phyloP scores from a whole-genome alignment of 2,888 invertebrate species.

The Branchellion lobata region DNA sequence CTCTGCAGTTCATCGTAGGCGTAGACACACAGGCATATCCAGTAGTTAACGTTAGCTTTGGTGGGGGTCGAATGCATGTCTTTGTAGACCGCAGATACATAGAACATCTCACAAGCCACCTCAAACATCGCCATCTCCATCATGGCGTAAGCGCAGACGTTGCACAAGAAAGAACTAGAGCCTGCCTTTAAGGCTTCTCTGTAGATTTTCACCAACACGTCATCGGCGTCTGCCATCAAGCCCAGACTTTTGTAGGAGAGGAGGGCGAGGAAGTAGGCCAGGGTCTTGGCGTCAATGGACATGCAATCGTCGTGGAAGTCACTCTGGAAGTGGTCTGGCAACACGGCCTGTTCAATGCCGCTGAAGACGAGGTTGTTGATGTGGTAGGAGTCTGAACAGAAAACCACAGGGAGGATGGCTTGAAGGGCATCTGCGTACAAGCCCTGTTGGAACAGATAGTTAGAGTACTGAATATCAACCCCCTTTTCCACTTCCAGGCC shows the following conservation, averaged over 20 bases:
- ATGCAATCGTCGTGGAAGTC: constrained; percentile 60
- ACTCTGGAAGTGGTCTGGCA: constrained; percentile 59
- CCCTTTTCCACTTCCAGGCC: constrained; percentile 55
- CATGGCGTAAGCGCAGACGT: constrained; percentile 59
- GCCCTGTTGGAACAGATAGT: constrained; percentile 59
- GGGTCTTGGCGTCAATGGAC: constrained; percentile 56
- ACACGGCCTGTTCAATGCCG: constrained; percentile 59
- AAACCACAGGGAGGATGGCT: constrained; percentile 55
- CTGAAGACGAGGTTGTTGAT: constrained; percentile 49
- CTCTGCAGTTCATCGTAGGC: constrained; percentile 43
- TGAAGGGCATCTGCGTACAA: constrained; percentile 57
- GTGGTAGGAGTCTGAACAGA: neutral
- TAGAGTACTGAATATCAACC: constrained; percentile 59
- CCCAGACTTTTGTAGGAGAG: constrained; percentile 57
- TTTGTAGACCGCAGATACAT: constrained; percentile 55
- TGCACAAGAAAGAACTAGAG: constrained; percentile 51
- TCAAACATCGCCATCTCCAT: constrained; percentile 58
- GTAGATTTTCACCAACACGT: constrained; percentile 52
- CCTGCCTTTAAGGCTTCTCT: neutral
- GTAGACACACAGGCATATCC: constrained; percentile 55
- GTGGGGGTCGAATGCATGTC: constrained; percentile 55
- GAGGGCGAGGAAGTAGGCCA: constrained; percentile 58
- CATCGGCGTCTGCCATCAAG: constrained; percentile 55
- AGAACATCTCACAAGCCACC: constrained; percentile 58
- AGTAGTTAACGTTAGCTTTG: constrained; percentile 57